Conservation (phyloP, 1,140 invertebrate genomes). For the Drosophila tristis region DNA sequence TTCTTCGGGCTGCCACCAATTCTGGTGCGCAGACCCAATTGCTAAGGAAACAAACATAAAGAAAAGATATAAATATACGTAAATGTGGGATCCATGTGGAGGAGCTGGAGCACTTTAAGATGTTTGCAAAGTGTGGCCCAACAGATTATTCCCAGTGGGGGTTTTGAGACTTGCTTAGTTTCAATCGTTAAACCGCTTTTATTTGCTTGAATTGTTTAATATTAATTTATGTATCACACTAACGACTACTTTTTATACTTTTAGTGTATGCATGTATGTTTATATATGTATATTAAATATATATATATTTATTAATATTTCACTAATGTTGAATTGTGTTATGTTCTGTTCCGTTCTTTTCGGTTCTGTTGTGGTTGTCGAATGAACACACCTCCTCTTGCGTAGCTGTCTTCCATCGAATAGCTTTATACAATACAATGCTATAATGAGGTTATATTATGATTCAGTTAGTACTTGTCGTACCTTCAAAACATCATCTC, state of each 20-base stretch:
- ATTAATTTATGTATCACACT: constrained; percentile 76
- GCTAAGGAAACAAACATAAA: constrained; percentile 36
- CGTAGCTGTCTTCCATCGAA: constrained; percentile 39
- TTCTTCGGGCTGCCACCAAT: constrained; percentile 16
- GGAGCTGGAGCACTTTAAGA: constrained; percentile 16
- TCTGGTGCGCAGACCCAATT: constrained; percentile 22
- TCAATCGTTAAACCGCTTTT: constrained; percentile 70
- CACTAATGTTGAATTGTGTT: constrained; percentile 45
- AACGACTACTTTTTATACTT: constrained; percentile 70
- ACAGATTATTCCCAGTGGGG: constrained; percentile 14
- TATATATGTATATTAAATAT: constrained; percentile 46
- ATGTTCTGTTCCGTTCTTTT: constrained; percentile 16
- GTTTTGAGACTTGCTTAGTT: constrained; percentile 43
- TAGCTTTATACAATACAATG: constrained; percentile 51
- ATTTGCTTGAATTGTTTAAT: constrained; percentile 73
- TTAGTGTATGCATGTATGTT: constrained; percentile 40
- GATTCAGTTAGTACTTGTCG: constrained; percentile 36
- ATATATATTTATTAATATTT: constrained; percentile 69
- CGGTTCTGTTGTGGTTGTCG: constrained; percentile 53
- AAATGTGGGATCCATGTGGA: constrained; percentile 17
- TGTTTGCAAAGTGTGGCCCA: constrained; percentile 9
- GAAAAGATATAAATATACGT: constrained; percentile 39
- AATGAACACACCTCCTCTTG: constrained; percentile 27
- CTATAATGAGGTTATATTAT: constrained; percentile 50
- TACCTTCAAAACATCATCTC: constrained; percentile 20